Evolutionary conservation across 2,797 vertebrate genomes (phyloP), one percentile per base, ranked within the genome.

Genomic region (Acanthurus tractus): DNA sequence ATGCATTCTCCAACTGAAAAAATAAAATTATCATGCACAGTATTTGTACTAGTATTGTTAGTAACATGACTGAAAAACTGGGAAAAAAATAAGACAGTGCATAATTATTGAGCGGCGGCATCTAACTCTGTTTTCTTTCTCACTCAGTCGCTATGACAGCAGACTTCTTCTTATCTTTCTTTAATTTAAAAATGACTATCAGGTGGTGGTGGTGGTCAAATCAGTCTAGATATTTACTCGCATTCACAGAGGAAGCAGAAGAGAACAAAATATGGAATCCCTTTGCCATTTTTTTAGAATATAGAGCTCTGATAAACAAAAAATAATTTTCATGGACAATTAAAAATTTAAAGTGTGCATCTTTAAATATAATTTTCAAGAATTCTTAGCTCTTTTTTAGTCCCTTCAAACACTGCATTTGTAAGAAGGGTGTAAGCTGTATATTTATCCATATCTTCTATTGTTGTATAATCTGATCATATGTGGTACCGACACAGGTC

Each of bases 151-250:
- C 55, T 54, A 6, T 17, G 63, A 71, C 62, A 68, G 15, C 55
- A 12, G 49, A 44, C 53, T 53, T 14, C 2, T 11, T 44, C 12
- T 6, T n/a, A 20, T 64, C 61, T 71, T 54, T 5, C 3, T 75
- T 83, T 14, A 2, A 75, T 85, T 83, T 84, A 44, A 88, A 86
- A 85, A 85, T 64, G 66, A 75, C 65, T 42, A 57, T 77, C 57
- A 82, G 66, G 57, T 68, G 70, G 69, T 64, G 52, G 65, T 17
- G 48, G 34, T 45, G 67, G 63, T 82, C 77, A 74, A 49, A 77
- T 71, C 22, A 57, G 83, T 59, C 53, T 36, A 73, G 38, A 68
- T 74, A 83, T 83, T 87, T 78, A 76, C 58, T 80, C 44, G 45
- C 57, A 72, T 68, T 68, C 64, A 85, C 57, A 81, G 57, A 82